Evolutionary conservation across 2,113 vertebrate genomes (phyloP).

Genomic region (Melospiza melodia): DNA sequence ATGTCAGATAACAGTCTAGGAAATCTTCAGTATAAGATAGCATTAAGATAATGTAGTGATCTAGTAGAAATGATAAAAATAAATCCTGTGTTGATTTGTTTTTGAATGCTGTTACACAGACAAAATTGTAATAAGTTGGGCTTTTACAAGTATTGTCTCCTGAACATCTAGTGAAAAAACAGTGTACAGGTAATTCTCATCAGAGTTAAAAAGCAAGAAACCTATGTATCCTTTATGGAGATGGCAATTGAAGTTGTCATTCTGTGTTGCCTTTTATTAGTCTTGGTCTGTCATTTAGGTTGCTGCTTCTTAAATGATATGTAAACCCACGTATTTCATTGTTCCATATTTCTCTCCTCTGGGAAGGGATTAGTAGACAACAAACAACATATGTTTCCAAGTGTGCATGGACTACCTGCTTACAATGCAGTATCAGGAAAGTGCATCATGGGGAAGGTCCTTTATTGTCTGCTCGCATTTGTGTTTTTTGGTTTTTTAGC

Average conservation of each 20-base stretch:
- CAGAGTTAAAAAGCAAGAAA: not conserved
- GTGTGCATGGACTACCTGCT: not conserved
- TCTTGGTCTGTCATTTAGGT: not conserved
- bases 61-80: not conserved
- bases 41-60: not conserved
- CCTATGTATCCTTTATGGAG: fast-evolving
- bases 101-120: not conserved
- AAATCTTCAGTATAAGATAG: not conserved
- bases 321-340: not conserved
- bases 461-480: not conserved
- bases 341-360: not conserved
- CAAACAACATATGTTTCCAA: not conserved
- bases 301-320: fast-evolving
- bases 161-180: not conserved
- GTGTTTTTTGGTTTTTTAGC: constrained; percentile 70
- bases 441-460: not conserved
- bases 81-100: not conserved
- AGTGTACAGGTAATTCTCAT: not conserved
- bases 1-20: not conserved
- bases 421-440: not conserved
- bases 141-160: not conserved
- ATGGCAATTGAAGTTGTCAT: not conserved
- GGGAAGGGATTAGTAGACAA: not conserved
- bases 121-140: not conserved
- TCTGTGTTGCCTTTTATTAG: not conserved